Conservation (phyloP, 2,888 invertebrate species). For the Imbricaverruca yamaguchii region DNA sequence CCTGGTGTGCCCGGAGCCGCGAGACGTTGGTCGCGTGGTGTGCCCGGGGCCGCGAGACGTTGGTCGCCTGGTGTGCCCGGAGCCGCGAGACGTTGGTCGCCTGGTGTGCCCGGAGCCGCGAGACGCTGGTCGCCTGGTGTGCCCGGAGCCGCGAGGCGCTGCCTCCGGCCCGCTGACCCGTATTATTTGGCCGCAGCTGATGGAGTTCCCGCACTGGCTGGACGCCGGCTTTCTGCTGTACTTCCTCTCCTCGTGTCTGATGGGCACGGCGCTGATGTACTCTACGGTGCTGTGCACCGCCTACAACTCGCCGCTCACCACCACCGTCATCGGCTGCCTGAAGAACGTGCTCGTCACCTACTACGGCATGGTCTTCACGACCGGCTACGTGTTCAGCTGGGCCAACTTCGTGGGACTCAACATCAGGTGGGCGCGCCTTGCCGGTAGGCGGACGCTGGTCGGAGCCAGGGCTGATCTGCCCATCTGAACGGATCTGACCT, state of each 20-base stretch:
- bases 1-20: no score
- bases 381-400: conserved; percentile 92
- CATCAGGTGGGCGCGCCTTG: conserved; percentile 49
- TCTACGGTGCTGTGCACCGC: conserved; percentile 92
- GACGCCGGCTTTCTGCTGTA: conserved; percentile 66
- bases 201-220: conserved; percentile 63
- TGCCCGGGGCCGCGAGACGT: no score
- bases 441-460: neutral
- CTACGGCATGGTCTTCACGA: conserved; percentile 95
- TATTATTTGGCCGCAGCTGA: conserved; percentile 41
- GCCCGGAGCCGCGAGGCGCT: neutral
- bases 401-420: conserved; percentile 93
- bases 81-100: no score
- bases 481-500: neutral
- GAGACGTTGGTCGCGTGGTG: no score
- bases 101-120: no score
- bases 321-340: conserved; percentile 94
- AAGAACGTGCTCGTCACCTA: conserved; percentile 98
- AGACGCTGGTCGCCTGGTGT: no score
- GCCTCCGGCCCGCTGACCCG: neutral
- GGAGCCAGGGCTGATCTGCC: neutral
- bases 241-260: conserved; percentile 82
- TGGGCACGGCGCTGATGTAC: conserved; percentile 94
- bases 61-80: no score
- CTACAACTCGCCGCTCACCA: conserved; percentile 95